These are phyloP conservation scores for Fregata magnificens DNA, from an alignment of 2,113 vertebrate species.

Conservation along the genomic window DNA sequence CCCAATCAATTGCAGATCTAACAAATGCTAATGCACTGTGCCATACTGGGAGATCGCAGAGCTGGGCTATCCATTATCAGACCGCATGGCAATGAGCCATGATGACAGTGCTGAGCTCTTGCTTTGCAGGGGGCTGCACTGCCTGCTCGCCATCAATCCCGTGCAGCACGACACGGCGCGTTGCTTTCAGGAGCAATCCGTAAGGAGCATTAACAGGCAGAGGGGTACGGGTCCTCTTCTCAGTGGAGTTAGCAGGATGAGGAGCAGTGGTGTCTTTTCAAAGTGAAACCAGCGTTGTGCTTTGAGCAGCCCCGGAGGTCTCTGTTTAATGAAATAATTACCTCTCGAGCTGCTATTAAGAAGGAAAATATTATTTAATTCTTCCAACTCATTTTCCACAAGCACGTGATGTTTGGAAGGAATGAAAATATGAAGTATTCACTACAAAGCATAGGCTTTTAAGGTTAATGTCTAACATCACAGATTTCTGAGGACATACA, in stretches of 20 bases:
- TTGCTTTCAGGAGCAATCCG: neutral
- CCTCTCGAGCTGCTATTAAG: neutral
- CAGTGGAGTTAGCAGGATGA: neutral
- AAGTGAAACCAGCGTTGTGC: neutral
- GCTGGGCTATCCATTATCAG: neutral
- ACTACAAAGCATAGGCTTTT: neutral
- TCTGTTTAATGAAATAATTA: conserved; percentile 42
- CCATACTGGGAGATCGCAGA: neutral
- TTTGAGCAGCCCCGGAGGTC: neutral
- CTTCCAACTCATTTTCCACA: neutral
- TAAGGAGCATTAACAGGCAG: neutral
- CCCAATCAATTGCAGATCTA: neutral
- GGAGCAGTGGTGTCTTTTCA: neutral
- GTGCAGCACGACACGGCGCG: neutral
- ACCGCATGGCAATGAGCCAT: neutral
- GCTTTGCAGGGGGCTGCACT: neutral
- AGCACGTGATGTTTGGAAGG: neutral
- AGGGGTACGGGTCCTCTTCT: neutral
- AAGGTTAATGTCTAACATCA: neutral
- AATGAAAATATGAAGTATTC: neutral
- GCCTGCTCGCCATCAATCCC: neutral
- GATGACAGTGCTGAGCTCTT: neutral
- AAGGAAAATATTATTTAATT: neutral
- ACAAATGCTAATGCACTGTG: neutral
- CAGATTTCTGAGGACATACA: neutral